phyloP scores from a whole-genome alignment of 2,113 vertebrate species.

The Grammomys surdaster region DNA sequence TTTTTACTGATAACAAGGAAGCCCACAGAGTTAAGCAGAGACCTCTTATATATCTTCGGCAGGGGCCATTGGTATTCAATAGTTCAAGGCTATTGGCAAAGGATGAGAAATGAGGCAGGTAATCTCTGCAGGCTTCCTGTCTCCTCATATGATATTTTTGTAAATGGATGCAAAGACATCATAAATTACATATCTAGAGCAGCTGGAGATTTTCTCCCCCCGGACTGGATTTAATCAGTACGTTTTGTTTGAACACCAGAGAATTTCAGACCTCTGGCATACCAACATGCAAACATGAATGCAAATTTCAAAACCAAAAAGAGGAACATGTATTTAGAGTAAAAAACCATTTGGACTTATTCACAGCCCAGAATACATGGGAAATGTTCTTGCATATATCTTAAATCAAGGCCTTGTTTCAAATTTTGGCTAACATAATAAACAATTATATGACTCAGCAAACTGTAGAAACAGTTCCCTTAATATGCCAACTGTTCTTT shows the following conservation, averaged over 20 bases:
- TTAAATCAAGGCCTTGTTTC: constrained; percentile 63
- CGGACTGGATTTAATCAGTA: constrained; percentile 47
- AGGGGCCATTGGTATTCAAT: constrained; percentile 20
- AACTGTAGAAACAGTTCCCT: constrained; percentile 34
- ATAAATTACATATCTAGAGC: constrained; percentile 10
- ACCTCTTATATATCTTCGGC: background rate
- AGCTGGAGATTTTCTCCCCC: background rate
- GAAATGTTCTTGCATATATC: constrained; percentile 12
- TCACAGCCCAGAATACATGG: constrained; percentile 36
- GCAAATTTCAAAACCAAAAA: constrained; percentile 53
- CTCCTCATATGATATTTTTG: constrained; percentile 20
- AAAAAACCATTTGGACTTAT: constrained; percentile 63
- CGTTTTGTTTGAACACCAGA: constrained; percentile 51
- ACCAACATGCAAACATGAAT: constrained; percentile 54
- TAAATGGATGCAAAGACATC: constrained; percentile 42
- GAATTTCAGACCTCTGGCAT: constrained; percentile 52
- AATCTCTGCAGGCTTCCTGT: background rate
- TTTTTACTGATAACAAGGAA: constrained; percentile 12
- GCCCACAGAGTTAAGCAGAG: constrained; percentile 10
- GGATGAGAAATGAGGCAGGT: background rate
- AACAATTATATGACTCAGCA: constrained; percentile 42
- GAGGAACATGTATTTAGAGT: constrained; percentile 54
- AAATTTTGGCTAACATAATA: constrained; percentile 34
- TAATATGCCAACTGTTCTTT: constrained; percentile 52
- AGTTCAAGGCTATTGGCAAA: constrained; percentile 44